Conservation (phyloP, 2,113 vertebrate species). For the Leptobrachium ailaonicum region DNA sequence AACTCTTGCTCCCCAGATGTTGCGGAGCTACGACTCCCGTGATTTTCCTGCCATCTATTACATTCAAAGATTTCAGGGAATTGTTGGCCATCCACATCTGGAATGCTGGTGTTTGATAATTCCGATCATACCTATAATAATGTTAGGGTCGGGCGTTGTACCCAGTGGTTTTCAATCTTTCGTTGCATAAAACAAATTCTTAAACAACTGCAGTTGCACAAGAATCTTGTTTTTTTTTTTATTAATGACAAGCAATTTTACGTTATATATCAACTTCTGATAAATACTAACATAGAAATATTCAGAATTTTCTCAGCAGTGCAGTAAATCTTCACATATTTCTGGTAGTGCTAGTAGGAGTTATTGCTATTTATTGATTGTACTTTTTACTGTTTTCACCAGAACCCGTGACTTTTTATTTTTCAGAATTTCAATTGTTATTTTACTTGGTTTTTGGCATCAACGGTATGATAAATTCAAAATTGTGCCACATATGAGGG, state of each 20-base stretch:
- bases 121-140: too few species aligned
- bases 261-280: slow-evolving; percentile 26
- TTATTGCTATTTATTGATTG: slow-evolving; percentile 44
- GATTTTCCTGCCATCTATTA: too few species aligned
- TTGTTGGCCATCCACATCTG: too few species aligned
- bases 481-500: slow-evolving; percentile 20
- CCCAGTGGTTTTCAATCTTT: too few species aligned
- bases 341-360: slow-evolving; percentile 9
- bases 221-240: background rate
- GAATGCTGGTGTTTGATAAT: too few species aligned
- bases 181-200: too few species aligned
- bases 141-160: too few species aligned
- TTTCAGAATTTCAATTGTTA: slow-evolving; percentile 33
- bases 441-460: slow-evolving; percentile 23
- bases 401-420: slow-evolving; percentile 30
- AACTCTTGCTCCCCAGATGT: too few species aligned
- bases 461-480: slow-evolving; percentile 25
- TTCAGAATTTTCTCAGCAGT: slow-evolving; percentile 19
- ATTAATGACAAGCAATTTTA: slow-evolving; percentile 12
- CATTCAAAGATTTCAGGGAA: too few species aligned
- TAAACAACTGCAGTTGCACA: background rate
- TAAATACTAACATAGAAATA: slow-evolving; percentile 37
- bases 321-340: slow-evolving; percentile 30
- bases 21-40: too few species aligned
- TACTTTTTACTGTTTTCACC: slow-evolving; percentile 29